phyloP scores from a whole-genome alignment of 30 jellyfish, hydroid and myxozoan genomes.

The Aurelia sp. region DNA sequence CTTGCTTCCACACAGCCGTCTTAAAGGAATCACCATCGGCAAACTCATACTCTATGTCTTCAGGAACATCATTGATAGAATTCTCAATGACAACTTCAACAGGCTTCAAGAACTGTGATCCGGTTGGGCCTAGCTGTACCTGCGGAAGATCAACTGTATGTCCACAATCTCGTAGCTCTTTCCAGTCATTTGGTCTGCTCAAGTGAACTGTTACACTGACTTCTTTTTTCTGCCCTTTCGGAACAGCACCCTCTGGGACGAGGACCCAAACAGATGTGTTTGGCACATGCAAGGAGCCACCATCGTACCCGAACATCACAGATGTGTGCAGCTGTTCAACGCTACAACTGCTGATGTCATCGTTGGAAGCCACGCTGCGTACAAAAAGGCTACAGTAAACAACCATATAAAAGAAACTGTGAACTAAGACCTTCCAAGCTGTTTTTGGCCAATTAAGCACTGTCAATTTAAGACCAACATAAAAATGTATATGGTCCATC shows the following conservation, averaged over 20 bases:
- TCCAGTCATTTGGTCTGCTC: conserved; percentile 11
- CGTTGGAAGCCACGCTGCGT: too few relatives aligned
- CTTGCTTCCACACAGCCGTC: conserved; percentile 17
- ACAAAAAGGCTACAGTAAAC: too few relatives aligned
- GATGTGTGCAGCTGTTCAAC: too few relatives aligned
- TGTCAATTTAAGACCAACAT: too few relatives aligned
- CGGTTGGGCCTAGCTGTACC: conserved; percentile 18
- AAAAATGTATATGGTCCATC: too few relatives aligned
- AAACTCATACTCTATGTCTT: conserved; percentile 3
- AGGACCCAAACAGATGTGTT: conserved; percentile 2
- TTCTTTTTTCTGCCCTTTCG: conserved; percentile 8
- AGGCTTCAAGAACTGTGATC: conserved; percentile 7
- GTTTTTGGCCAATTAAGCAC: too few relatives aligned
- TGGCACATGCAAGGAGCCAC: not conserved
- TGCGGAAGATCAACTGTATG: conserved; percentile 16
- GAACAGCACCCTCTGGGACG: conserved; percentile 15
- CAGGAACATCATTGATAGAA: not conserved
- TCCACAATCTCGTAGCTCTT: not conserved
- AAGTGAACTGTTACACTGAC: not conserved
- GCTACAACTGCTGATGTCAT: too few relatives aligned
- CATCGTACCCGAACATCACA: conserved; percentile 4
- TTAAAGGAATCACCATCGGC: conserved; percentile 10
- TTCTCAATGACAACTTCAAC: conserved; percentile 13
- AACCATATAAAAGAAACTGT: too few relatives aligned
- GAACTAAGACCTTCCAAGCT: too few relatives aligned